These are phyloP conservation scores for Stegana nigrithorax DNA, from an alignment of 2,888 invertebrate species.

Conservation along the genomic window DNA sequence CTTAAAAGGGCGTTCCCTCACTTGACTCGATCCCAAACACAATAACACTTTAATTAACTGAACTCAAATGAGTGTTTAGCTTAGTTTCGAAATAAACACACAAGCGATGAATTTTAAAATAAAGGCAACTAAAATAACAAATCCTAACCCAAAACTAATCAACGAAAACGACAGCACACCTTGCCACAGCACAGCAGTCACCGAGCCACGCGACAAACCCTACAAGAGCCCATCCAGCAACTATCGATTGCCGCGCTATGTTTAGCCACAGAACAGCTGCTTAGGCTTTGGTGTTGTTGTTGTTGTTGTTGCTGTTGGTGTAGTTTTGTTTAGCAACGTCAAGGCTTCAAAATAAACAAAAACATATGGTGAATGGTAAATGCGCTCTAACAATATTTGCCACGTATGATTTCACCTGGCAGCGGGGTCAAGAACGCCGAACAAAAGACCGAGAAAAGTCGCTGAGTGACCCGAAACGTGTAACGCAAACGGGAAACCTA, in stretches of 20 bases:
- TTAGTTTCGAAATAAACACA: no score
- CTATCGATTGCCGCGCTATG: no score
- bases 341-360: no score
- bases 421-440: neutral
- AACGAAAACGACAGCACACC: no score
- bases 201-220: neutral
- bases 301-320: neutral
- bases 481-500: neutral
- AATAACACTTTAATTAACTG: no score
- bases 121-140: no score
- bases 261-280: neutral
- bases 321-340: neutral
- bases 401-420: constrained; percentile 9
- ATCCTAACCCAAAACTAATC: no score
- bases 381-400: constrained; percentile 8
- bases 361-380: constrained; percentile 8
- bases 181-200: no score
- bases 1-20: no score
- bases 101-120: no score
- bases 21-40: no score
- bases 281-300: neutral
- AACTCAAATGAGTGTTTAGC: no score
- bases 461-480: neutral
- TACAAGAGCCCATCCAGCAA: neutral
- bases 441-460: neutral